Percentiles rank a stretch among this genome's conserved stretches.
Conservation (phyloP, 2,888 invertebrate species). For the Melinaea marsaeus region DNA sequence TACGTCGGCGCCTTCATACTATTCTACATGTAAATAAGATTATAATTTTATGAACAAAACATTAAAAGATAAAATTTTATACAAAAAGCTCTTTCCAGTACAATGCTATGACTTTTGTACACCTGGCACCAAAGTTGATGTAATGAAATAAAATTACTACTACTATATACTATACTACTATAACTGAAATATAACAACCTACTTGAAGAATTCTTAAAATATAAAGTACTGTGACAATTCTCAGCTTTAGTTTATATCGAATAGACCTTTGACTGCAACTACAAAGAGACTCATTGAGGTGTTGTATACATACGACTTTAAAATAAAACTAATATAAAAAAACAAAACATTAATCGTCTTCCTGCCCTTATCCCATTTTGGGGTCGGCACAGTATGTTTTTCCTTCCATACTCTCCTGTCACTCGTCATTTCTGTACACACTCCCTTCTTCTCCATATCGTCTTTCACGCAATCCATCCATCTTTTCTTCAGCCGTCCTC, state of each 20-base stretch:
- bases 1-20: not conserved
- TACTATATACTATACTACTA: slow-evolving; percentile 14
- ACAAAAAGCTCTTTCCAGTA: not conserved
- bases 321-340: slow-evolving; percentile 3
- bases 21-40: no score
- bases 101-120: slow-evolving; percentile 4
- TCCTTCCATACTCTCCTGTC: no score
- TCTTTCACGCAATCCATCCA: no score
- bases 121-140: slow-evolving; percentile 1
- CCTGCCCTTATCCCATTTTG: no score
- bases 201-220: slow-evolving; percentile 17
- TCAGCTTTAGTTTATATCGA: slow-evolving; percentile 21
- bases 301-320: slow-evolving; percentile 6
- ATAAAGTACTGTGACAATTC: slow-evolving; percentile 23
- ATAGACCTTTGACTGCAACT: slow-evolving; percentile 22
- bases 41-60: no score
- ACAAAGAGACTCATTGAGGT: slow-evolving; percentile 19
- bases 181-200: not conserved
- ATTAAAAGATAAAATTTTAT: not conserved
- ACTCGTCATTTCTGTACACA: no score
- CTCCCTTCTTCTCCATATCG: no score
- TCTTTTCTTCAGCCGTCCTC: no score
- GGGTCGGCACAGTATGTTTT: no score
- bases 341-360: no score
- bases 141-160: slow-evolving; percentile 11